Evolutionary conservation across 2,113 vertebrate species (phyloP).

Genomic region (Cyphomyrus discorhynchus): DNA sequence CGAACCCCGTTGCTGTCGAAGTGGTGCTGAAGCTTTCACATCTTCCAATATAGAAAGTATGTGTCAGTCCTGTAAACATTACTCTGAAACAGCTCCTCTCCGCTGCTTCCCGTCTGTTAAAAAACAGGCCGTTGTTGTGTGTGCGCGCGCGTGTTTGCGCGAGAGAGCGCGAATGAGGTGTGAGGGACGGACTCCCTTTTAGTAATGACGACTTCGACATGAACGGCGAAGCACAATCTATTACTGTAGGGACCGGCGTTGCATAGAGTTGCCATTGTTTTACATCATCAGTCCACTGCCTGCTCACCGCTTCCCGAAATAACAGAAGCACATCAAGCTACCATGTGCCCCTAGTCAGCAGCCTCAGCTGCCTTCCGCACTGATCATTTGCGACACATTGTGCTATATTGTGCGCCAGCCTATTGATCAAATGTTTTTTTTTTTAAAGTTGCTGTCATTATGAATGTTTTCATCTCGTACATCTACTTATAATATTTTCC

Average conservation of each 20-base stretch:
- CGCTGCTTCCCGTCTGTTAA: constrained; percentile 19
- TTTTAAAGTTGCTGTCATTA: not conserved
- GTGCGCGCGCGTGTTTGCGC: constrained; percentile 24
- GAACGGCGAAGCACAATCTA: constrained; percentile 52
- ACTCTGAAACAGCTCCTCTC: constrained; percentile 12
- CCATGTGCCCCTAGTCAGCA: not conserved
- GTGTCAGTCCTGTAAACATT: not conserved
- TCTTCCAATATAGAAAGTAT: constrained; percentile 19
- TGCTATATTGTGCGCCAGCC: not conserved
- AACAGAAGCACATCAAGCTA: not conserved
- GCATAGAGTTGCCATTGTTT: constrained; percentile 15
- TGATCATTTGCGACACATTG: not conserved
- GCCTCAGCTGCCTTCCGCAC: not conserved
- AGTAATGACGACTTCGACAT: not conserved
- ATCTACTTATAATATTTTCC: not conserved
- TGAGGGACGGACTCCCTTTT: not conserved
- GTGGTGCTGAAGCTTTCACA: constrained; percentile 6
- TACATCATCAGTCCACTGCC: constrained; percentile 7
- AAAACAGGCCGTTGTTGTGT: constrained; percentile 31
- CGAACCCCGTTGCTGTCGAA: not conserved
- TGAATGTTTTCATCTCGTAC: not conserved
- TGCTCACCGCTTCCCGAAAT: constrained; percentile 3
- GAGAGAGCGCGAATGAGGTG: constrained; percentile 6
- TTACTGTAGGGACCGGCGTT: constrained; percentile 35
- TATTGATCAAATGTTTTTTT: not conserved